Conservation (phyloP, 2,797 vertebrate genomes). For the Picus viridis region DNA sequence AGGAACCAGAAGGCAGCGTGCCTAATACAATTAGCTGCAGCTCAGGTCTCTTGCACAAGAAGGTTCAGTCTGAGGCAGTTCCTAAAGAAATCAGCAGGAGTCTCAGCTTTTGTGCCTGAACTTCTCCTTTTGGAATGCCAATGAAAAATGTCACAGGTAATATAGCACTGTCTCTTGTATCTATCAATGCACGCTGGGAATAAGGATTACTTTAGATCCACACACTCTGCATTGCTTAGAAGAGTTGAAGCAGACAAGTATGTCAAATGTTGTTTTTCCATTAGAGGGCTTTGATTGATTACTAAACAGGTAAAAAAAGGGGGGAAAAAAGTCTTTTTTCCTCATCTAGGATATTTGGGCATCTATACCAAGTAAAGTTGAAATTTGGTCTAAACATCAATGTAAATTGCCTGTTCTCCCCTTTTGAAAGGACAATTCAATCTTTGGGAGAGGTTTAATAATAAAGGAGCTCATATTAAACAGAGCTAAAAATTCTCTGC, state of each 20-base stretch:
- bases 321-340: not conserved
- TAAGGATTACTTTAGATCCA: not conserved
- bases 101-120: not conserved
- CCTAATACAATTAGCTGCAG: not conserved
- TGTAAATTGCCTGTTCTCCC: not conserved
- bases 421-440: not conserved
- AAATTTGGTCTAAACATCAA: not conserved
- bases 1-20: not conserved
- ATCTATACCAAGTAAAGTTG: not conserved
- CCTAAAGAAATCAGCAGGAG: not conserved
- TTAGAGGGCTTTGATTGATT: not conserved
- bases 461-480: not conserved
- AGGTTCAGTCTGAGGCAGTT: not conserved
- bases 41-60: not conserved
- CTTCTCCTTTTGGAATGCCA: not conserved
- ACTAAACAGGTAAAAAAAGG: not conserved
- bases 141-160: not conserved
- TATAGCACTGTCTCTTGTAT: not conserved
- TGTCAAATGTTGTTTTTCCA: not conserved
- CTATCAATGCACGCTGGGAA: not conserved
- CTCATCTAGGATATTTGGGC: not conserved
- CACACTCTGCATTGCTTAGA: not conserved
- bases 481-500: not conserved
- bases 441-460: not conserved
- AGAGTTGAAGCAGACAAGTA: not conserved